Percentiles rank a stretch among this genome's conserved stretches.
phyloP scores from a whole-genome alignment of 1,140 invertebrate species.

The Brachionus sp. region DNA sequence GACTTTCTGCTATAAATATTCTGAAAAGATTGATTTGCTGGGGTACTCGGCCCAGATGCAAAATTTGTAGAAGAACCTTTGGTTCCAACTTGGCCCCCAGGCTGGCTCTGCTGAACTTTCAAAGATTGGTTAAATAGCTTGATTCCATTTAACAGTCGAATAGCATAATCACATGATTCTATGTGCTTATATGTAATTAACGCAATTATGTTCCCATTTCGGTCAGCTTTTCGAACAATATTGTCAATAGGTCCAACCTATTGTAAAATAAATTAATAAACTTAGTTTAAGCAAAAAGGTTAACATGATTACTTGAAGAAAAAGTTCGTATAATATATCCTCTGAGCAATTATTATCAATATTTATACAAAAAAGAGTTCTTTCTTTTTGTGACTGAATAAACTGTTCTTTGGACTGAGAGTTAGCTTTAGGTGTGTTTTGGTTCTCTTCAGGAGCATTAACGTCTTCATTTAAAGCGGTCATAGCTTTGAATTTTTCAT shows the following conservation, averaged over 20 bases:
- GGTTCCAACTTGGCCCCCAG: not conserved
- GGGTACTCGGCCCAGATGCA: not conserved
- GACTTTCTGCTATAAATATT: conserved; percentile 4
- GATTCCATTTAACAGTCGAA: conserved; percentile 29
- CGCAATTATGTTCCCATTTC: conserved; percentile 27
- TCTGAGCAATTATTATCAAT: conserved; percentile 28
- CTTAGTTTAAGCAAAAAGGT: not conserved
- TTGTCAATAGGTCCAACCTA: conserved; percentile 12
- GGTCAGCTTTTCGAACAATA: conserved; percentile 33
- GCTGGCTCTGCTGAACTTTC: conserved; percentile 28
- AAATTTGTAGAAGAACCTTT: conserved; percentile 5
- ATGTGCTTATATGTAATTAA: conserved; percentile 40
- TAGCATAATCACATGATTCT: conserved; percentile 34
- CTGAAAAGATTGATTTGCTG: not conserved
- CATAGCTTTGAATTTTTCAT: not conserved
- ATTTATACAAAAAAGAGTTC: conserved; percentile 44
- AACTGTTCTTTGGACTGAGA: conserved; percentile 13
- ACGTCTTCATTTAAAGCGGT: not conserved
- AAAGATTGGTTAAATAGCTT: conserved; percentile 32
- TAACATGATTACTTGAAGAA: not conserved
- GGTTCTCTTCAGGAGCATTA: not conserved
- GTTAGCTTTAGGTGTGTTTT: not conserved
- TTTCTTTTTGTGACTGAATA: conserved; percentile 36
- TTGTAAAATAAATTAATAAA: not conserved
- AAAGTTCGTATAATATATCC: conserved; percentile 40